Evolutionary conservation across 1,140 invertebrate genomes (phyloP).

Genomic region (Cecropterus lyciades): DNA sequence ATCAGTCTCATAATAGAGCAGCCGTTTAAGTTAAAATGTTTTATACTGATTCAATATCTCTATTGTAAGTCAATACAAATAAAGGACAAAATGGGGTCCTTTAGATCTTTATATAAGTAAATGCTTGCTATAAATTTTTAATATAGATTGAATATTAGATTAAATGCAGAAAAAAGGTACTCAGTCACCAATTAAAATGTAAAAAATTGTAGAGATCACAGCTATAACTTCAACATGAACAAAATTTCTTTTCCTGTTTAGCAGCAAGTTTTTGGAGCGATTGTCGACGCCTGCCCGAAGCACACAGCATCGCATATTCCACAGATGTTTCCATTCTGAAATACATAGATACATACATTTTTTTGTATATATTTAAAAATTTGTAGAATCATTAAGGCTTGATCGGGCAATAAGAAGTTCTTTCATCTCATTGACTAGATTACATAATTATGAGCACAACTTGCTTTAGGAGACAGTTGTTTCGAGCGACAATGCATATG

Average conservation of each 20-base stretch:
- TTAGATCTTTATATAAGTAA: slow-evolving; percentile 3
- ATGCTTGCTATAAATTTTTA: not conserved
- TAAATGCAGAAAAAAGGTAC: slow-evolving; percentile 31
- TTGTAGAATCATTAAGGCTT: too few relatives aligned
- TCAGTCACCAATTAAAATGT: not conserved
- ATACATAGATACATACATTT: slow-evolving; percentile 33
- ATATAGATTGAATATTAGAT: slow-evolving; percentile 20
- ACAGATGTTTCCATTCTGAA: slow-evolving; percentile 82
- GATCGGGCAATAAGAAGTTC: too few relatives aligned
- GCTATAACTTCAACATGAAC: slow-evolving; percentile 60
- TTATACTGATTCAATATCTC: not conserved
- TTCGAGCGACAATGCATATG: too few relatives aligned
- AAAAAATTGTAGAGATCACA: slow-evolving; percentile 49
- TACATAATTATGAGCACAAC: too few relatives aligned
- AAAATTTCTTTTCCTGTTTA: slow-evolving; percentile 67
- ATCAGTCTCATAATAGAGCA: slow-evolving; percentile 57
- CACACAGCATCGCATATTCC: slow-evolving; percentile 81
- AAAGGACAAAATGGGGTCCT: slow-evolving; percentile 10
- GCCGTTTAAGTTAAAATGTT: slow-evolving; percentile 32
- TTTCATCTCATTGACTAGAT: too few relatives aligned
- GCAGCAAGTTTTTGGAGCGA: slow-evolving; percentile 75
- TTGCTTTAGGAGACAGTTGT: too few relatives aligned
- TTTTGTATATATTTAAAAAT: too few relatives aligned
- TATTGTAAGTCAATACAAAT: slow-evolving; percentile 2
- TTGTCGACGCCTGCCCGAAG: slow-evolving; percentile 70